These are phyloP conservation scores for Tribolium freemani DNA, from an alignment of 2,888 invertebrate species.

Conservation along the genomic window DNA sequence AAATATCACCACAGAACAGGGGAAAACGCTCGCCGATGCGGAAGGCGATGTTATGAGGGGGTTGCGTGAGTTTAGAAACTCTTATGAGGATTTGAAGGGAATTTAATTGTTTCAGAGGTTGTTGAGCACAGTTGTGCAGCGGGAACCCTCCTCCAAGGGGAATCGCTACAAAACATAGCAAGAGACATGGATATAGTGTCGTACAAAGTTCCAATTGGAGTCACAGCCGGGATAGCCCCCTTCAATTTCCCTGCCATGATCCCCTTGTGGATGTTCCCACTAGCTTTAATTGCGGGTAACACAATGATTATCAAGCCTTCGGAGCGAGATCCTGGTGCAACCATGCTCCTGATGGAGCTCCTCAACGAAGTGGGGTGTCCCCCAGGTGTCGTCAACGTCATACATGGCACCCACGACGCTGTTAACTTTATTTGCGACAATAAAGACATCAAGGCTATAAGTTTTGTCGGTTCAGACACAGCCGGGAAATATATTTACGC, in stretches of 20 bases:
- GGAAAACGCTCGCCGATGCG: constrained; percentile 96
- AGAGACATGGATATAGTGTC: constrained; percentile 98
- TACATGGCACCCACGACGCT: constrained; percentile 94
- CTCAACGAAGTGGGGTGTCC: constrained; percentile 95
- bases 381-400: constrained; percentile 94
- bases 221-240: constrained; percentile 95
- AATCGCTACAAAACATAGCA: constrained; percentile 87
- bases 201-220: constrained; percentile 92
- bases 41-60: constrained; percentile 98
- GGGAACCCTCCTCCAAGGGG: constrained; percentile 92
- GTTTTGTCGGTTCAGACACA: constrained; percentile 97
- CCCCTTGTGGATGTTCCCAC: constrained; percentile 95
- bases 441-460: constrained; percentile 95
- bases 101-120: constrained; percentile 76
- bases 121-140: constrained; percentile 98
- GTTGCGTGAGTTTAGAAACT: constrained; percentile 84
- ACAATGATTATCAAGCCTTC: constrained; percentile 96
- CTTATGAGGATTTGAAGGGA: not conserved
- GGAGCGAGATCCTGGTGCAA: constrained; percentile 97
- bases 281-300: constrained; percentile 92
- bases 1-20: constrained; percentile 95
- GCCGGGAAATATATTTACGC: constrained; percentile 98
- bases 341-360: constrained; percentile 94
- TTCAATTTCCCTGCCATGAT: constrained; percentile 99
- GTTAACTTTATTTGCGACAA: constrained; percentile 98